These are phyloP conservation scores for Thunnus thynnus DNA, from an alignment of 2,113 vertebrate species.

Conservation along the genomic window DNA sequence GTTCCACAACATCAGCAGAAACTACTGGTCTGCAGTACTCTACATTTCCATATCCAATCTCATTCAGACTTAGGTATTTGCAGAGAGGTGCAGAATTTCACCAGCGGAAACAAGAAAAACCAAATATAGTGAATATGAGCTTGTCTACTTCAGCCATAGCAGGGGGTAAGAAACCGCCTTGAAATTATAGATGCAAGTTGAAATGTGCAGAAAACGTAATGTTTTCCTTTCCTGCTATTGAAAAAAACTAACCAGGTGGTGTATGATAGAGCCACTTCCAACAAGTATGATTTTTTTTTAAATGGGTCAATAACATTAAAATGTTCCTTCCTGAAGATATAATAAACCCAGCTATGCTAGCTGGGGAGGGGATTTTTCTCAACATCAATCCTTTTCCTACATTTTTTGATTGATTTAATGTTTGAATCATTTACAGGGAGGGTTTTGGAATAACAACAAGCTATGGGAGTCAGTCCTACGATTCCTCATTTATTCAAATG, in stretches of 20 bases:
- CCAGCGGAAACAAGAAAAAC: constrained; percentile 57
- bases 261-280: constrained; percentile 19
- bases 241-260: constrained; percentile 43
- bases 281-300: not conserved
- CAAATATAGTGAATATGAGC: constrained; percentile 62
- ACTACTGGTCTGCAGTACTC: constrained; percentile 54
- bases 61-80: constrained; percentile 60
- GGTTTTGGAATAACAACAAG: constrained; percentile 68
- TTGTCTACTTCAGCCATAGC: constrained; percentile 11
- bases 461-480: constrained; percentile 59
- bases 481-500: constrained; percentile 79
- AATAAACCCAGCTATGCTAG: constrained; percentile 29
- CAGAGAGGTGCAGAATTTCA: constrained; percentile 63
- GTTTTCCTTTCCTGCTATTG: constrained; percentile 30
- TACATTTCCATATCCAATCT: constrained; percentile 77
- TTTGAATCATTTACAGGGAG: constrained; percentile 72
- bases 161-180: constrained; percentile 6
- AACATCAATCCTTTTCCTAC: constrained; percentile 46
- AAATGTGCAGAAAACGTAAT: constrained; percentile 41
- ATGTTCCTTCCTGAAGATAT: constrained; percentile 30
- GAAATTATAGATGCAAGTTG: constrained; percentile 32
- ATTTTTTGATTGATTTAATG: constrained; percentile 67
- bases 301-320: constrained; percentile 38
- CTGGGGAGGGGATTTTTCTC: not conserved
- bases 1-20: constrained; percentile 77